Evolutionary conservation across 2,888 invertebrate species (phyloP).

Genomic region (Esperia sulphurella): DNA sequence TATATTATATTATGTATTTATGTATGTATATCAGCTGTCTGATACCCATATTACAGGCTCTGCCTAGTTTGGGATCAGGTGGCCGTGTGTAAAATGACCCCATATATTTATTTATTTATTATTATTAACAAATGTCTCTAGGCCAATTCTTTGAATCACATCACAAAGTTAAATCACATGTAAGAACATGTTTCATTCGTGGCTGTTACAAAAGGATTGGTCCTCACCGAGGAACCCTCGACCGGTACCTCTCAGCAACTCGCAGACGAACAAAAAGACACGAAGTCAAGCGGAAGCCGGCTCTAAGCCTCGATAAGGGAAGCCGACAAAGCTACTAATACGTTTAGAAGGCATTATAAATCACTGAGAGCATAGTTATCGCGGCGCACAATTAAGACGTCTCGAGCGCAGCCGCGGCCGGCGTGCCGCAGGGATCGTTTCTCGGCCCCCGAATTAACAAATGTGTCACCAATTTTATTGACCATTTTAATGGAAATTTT

Average conservation of each 20-base stretch:
- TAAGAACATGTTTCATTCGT: too few species aligned
- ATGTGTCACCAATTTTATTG: constrained; percentile 24
- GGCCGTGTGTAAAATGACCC: too few species aligned
- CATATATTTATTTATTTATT: too few species aligned
- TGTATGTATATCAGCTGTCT: too few species aligned
- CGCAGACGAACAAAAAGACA: constrained; percentile 26
- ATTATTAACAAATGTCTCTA: too few species aligned
- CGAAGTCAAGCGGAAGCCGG: constrained; percentile 57
- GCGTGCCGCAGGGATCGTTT: constrained; percentile 16
- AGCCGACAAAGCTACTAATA: constrained; percentile 73
- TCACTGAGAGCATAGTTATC: constrained; percentile 63
- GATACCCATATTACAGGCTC: too few species aligned
- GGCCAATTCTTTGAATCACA: too few species aligned
- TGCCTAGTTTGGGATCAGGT: too few species aligned
- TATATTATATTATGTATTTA: too few species aligned
- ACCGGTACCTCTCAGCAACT: background rate
- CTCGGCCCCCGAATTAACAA: constrained; percentile 20
- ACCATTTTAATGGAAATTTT: background rate
- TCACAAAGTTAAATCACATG: too few species aligned
- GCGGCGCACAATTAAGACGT: constrained; percentile 70
- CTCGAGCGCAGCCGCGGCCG: constrained; percentile 19
- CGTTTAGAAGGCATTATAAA: constrained; percentile 67
- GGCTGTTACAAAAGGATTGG: too few species aligned
- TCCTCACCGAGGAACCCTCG: background rate
- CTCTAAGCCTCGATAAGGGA: constrained; percentile 53